A percentile compares a stretch with the other conserved stretches of the same genome.
phyloP scores from a whole-genome alignment of 2,888 invertebrate genomes.

The Pristionchus exspectatus region DNA sequence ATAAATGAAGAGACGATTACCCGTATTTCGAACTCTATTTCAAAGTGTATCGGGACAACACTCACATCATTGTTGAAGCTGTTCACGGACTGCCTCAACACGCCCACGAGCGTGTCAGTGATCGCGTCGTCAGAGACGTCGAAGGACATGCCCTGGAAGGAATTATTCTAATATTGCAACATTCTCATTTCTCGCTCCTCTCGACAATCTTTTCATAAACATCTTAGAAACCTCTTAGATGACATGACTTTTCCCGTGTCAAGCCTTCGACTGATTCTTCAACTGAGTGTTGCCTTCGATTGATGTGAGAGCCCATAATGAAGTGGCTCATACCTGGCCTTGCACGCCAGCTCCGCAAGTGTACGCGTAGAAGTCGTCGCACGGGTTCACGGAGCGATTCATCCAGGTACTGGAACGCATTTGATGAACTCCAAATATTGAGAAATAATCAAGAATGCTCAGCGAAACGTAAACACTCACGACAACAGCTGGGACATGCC shows the following conservation, averaged over 20 bases:
- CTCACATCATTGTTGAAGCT: neutral
- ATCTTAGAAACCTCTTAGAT: neutral
- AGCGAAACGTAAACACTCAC: constrained; percentile 40
- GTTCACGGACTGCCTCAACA: neutral
- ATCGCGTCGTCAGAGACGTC: neutral
- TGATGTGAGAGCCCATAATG: neutral
- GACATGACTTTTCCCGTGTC: neutral
- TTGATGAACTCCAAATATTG: neutral
- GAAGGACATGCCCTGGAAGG: neutral
- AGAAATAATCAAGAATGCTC: too few species aligned
- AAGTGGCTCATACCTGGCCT: neutral
- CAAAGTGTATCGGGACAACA: too few species aligned
- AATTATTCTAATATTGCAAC: too few species aligned
- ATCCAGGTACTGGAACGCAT: constrained; percentile 57
- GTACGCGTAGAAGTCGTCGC: constrained; percentile 70
- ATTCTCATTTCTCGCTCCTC: neutral
- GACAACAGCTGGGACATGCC: constrained; percentile 60
- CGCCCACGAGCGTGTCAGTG: neutral
- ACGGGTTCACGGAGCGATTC: constrained; percentile 65
- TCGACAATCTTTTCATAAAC: neutral
- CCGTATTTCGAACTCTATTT: too few species aligned
- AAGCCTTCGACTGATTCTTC: too few species aligned
- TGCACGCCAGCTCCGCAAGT: constrained; percentile 59
- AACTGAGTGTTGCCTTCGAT: neutral
- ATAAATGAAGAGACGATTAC: too few species aligned